Evolutionary conservation across 2,888 invertebrate species (phyloP).

Genomic region (Xanthorhoe spadicearia): DNA sequence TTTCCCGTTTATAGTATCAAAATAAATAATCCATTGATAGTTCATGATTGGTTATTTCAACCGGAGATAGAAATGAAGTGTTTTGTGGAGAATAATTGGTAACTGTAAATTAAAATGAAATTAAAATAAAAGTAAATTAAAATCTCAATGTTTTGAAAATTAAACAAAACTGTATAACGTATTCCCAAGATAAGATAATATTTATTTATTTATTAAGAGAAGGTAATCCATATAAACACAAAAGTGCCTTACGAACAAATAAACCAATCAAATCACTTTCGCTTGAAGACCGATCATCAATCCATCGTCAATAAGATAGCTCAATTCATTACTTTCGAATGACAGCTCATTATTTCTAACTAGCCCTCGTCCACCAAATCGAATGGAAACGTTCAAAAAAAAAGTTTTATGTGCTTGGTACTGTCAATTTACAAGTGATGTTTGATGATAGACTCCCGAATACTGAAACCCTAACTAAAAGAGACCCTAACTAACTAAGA

Average conservation of each 20-base stretch:
- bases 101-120: too few species aligned
- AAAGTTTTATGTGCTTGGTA: neutral
- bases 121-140: too few species aligned
- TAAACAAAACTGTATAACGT: too few species aligned
- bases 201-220: too few species aligned
- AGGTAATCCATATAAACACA: too few species aligned
- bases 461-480: too few species aligned
- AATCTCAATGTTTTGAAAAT: too few species aligned
- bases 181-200: too few species aligned
- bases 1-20: constrained; percentile 38
- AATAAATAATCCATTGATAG: constrained; percentile 26
- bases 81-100: too few species aligned
- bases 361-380: constrained; percentile 11
- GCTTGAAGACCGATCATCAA: constrained; percentile 31
- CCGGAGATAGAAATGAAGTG: constrained; percentile 10
- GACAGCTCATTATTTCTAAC: constrained; percentile 39
- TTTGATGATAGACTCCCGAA: too few species aligned
- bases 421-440: neutral
- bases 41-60: constrained; percentile 15
- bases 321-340: constrained; percentile 35
- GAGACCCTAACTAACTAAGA: too few species aligned
- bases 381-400: too few species aligned
- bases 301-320: constrained; percentile 28
- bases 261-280: constrained; percentile 26
- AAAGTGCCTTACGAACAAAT: neutral